Conservation (phyloP, 2,113 vertebrate species). For the Girardinichthys multiradiatus region DNA sequence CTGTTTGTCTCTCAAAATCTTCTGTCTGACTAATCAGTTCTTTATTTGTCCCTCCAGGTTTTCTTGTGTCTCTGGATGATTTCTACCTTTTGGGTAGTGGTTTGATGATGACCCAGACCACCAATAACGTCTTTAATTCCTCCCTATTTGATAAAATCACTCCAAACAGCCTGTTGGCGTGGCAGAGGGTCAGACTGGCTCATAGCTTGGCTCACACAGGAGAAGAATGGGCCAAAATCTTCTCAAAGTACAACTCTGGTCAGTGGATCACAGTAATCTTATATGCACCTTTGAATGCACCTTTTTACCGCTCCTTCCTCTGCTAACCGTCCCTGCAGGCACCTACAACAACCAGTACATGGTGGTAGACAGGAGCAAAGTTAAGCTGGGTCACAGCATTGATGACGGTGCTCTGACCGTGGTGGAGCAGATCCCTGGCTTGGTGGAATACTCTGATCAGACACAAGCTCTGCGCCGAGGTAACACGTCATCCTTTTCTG, state of each 20-base stretch:
- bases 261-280: constrained; percentile 38
- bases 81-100: constrained; percentile 91
- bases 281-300: not conserved
- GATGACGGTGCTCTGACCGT: constrained; percentile 84
- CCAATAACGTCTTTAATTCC: constrained; percentile 86
- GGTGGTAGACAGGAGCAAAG: constrained; percentile 89
- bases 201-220: constrained; percentile 86
- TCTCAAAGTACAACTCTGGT: constrained; percentile 89
- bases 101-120: constrained; percentile 91
- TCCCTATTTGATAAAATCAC: constrained; percentile 80
- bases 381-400: constrained; percentile 79
- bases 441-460: constrained; percentile 91
- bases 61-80: constrained; percentile 91
- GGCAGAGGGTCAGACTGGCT: constrained; percentile 92
- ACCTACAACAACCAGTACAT: constrained; percentile 97
- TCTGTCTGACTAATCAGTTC: not conserved
- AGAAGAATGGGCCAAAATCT: constrained; percentile 86
- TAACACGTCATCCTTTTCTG: constrained; percentile 42
- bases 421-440: constrained; percentile 91
- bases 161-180: constrained; percentile 85
- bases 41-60: constrained; percentile 75
- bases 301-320: too few relatives aligned
- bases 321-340: too few relatives aligned
- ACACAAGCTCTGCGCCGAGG: constrained; percentile 87
- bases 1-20: not conserved